phyloP scores from a whole-genome alignment of 1,140 invertebrate genomes.

The Rhyzopertha dominica region DNA sequence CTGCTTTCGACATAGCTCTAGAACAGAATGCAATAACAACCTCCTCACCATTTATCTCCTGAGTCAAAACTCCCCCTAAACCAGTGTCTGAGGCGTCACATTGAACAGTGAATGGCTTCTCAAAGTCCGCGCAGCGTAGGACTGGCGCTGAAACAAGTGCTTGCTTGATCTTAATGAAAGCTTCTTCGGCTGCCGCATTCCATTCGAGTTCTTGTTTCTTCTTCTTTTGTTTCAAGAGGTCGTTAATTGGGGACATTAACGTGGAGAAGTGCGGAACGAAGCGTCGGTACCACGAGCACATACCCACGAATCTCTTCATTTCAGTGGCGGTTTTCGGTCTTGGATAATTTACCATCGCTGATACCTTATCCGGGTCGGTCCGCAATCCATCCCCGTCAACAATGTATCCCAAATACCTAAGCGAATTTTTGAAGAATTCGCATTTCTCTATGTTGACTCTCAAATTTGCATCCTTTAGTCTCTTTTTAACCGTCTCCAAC shows the following conservation, averaged over 20 bases:
- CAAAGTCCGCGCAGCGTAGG: slow-evolving; percentile 28
- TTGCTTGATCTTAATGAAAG: slow-evolving; percentile 23
- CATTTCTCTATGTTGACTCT: slow-evolving; percentile 37
- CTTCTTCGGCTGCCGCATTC: slow-evolving; percentile 11
- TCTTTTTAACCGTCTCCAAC: slow-evolving; percentile 22
- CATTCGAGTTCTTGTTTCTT: slow-evolving; percentile 15
- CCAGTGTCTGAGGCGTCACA: slow-evolving; percentile 22
- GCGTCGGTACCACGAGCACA: slow-evolving; percentile 12
- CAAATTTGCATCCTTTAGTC: slow-evolving; percentile 21
- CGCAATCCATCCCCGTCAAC: slow-evolving; percentile 36
- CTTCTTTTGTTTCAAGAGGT: slow-evolving; percentile 22
- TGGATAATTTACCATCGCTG: slow-evolving; percentile 27
- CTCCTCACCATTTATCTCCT: slow-evolving; percentile 17
- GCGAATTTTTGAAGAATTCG: slow-evolving; percentile 32
- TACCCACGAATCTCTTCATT: slow-evolving; percentile 26
- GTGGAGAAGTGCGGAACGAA: slow-evolving; percentile 29
- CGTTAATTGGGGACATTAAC: slow-evolving; percentile 34
- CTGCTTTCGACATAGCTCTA: slow-evolving; percentile 23
- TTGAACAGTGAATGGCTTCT: slow-evolving; percentile 21
- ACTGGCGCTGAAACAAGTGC: slow-evolving; percentile 22
- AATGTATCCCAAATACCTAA: slow-evolving; percentile 42
- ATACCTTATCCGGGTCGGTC: slow-evolving; percentile 35
- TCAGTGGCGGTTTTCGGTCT: slow-evolving; percentile 31
- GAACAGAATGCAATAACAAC: slow-evolving; percentile 28
- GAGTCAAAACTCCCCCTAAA: slow-evolving; percentile 28